A percentile compares a stretch with the other conserved stretches of the same genome.
Conservation (phyloP, 2,113 vertebrate genomes). For the Pedionomus torquatus region DNA sequence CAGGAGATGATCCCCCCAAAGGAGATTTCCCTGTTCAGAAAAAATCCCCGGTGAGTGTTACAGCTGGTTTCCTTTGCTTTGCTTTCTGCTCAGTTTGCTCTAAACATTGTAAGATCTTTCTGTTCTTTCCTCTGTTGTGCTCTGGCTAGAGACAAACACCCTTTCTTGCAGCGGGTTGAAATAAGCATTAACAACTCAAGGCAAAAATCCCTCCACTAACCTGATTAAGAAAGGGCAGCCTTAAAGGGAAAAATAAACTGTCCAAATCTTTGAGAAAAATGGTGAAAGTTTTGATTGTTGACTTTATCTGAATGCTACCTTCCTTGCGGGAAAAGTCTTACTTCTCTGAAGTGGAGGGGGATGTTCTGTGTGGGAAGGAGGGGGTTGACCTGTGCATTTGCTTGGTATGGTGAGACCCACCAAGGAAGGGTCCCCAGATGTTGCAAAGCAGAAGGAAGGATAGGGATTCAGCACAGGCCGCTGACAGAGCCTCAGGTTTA, state of each 20-base stretch:
- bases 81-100: slow-evolving; percentile 51
- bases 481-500: background rate
- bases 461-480: background rate
- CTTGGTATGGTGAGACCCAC: background rate
- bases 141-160: slow-evolving; percentile 51
- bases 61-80: slow-evolving; percentile 8
- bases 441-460: background rate
- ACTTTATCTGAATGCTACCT: background rate
- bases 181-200: slow-evolving; percentile 52
- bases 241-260: background rate
- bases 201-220: slow-evolving; percentile 58
- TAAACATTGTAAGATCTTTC: slow-evolving; percentile 42
- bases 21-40: slow-evolving; percentile 61
- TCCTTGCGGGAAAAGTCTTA: background rate
- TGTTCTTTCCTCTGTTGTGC: slow-evolving; percentile 49
- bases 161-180: slow-evolving; percentile 60
- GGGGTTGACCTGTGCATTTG: background rate
- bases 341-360: background rate
- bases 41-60: slow-evolving; percentile 74
- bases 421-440: background rate
- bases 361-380: background rate
- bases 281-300: background rate
- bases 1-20: slow-evolving; percentile 69
- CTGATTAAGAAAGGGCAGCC: slow-evolving; percentile 46
- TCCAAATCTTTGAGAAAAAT: background rate